Conservation (phyloP, 53 echinoderm and acorn worm genomes). For the Temnopleurus reevesii region DNA sequence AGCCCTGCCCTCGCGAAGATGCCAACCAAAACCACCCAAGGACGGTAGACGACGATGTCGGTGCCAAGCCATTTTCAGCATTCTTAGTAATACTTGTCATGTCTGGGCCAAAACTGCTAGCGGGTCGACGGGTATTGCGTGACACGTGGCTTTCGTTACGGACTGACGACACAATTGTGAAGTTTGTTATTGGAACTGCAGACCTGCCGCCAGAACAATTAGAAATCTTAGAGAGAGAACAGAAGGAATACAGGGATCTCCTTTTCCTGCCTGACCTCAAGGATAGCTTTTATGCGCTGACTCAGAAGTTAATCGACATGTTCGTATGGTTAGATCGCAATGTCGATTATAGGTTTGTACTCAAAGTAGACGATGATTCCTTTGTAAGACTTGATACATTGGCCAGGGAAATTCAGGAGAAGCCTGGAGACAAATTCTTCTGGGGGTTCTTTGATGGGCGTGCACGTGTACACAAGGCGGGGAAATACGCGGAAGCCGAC, state of each 20-base stretch:
- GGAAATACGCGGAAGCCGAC: conserved; percentile 86
- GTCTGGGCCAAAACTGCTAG: conserved; percentile 72
- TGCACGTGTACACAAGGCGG: conserved; percentile 80
- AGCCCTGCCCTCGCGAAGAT: neutral
- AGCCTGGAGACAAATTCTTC: conserved; percentile 70
- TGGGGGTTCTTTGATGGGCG: conserved; percentile 99
- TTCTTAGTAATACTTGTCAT: conserved; percentile 81
- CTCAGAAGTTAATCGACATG: conserved; percentile 85
- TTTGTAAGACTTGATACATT: conserved; percentile 79
- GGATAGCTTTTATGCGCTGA: conserved; percentile 73
- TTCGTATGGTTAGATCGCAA: conserved; percentile 83
- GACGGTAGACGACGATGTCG: neutral
- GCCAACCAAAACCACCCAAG: neutral
- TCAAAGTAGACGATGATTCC: conserved; percentile 95
- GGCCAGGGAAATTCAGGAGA: conserved; percentile 69
- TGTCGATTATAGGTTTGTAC: conserved; percentile 79
- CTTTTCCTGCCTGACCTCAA: conserved; percentile 73
- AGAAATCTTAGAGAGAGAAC: conserved; percentile 62
- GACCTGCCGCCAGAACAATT: conserved; percentile 59
- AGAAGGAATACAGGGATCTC: conserved; percentile 72
- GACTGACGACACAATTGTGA: conserved; percentile 52
- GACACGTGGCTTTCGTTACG: conserved; percentile 82
- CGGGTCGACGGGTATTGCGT: conserved; percentile 67
- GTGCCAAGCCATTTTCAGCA: conserved; percentile 55
- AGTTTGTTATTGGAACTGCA: conserved; percentile 84